A percentile compares a stretch with the other conserved stretches of the same genome.
Evolutionary conservation across 2,113 vertebrate species (phyloP).

Genomic region (Phalacrocorax carbo): DNA sequence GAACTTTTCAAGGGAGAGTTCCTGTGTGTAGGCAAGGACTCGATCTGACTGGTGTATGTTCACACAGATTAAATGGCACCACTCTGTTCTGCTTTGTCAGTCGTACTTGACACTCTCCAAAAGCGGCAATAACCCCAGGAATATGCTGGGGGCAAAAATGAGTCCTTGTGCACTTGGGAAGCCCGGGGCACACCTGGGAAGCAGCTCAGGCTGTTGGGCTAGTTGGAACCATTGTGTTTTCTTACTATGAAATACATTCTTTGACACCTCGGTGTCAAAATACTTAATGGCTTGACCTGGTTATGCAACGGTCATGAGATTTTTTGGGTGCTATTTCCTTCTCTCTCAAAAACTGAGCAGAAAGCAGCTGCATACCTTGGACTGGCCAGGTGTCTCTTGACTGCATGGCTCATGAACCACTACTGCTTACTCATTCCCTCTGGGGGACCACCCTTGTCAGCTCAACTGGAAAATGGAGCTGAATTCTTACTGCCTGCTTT

Average conservation of each 20-base stretch:
- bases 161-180: background rate
- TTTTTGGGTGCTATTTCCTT: constrained; percentile 56
- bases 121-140: background rate
- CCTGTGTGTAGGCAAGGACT: background rate
- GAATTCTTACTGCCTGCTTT: background rate
- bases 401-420: background rate
- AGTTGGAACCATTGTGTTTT: background rate
- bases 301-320: constrained; percentile 35
- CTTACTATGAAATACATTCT: background rate
- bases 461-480: background rate
- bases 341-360: constrained; percentile 25
- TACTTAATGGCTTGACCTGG: background rate
- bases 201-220: background rate
- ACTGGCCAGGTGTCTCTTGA: background rate
- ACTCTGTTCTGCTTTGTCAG: background rate
- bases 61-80: background rate
- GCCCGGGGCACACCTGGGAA: background rate
- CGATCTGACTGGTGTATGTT: background rate
- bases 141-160: background rate
- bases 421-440: background rate
- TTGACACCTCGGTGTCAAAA: background rate
- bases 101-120: background rate
- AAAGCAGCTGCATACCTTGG: constrained; percentile 1
- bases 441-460: background rate
- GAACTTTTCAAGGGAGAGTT: background rate